phyloP scores from a whole-genome alignment of 2,888 invertebrate genomes.

The Achlya flavicornis region DNA sequence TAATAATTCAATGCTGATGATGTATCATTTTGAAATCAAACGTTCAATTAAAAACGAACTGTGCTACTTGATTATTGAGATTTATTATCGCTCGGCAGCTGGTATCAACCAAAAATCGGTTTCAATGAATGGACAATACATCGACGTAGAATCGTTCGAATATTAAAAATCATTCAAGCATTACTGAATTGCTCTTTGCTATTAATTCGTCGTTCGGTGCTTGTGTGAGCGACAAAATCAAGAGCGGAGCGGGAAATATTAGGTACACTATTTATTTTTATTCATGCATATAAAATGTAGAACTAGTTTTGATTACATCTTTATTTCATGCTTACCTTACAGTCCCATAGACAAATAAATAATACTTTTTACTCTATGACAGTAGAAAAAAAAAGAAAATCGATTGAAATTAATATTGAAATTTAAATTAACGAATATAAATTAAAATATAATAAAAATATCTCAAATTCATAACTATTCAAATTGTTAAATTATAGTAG shows the following conservation, averaged over 20 bases:
- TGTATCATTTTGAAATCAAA: constrained; percentile 29
- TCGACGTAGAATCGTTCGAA: constrained; percentile 67
- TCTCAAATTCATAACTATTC: too few species aligned
- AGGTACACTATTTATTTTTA: not conserved
- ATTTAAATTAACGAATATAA: too few species aligned
- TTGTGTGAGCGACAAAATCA: constrained; percentile 36
- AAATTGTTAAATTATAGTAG: too few species aligned
- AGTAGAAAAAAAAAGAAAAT: too few species aligned
- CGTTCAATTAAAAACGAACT: constrained; percentile 27
- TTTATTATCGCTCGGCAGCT: constrained; percentile 29
- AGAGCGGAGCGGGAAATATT: not conserved
- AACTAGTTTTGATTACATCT: too few species aligned
- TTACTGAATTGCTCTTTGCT: constrained; percentile 76
- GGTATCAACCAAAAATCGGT: constrained; percentile 54
- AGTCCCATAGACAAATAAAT: too few species aligned
- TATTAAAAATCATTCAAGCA: constrained; percentile 80
- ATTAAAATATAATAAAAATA: too few species aligned
- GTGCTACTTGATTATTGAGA: constrained; percentile 19
- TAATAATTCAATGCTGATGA: too few species aligned
- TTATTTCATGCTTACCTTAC: too few species aligned
- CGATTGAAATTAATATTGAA: too few species aligned
- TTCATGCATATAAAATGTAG: too few species aligned
- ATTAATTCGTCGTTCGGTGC: constrained; percentile 55
- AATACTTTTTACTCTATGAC: too few species aligned
- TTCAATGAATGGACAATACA: constrained; percentile 65